Evolutionary conservation across 2,113 vertebrate genomes (phyloP).

Genomic region (Mus pahari): DNA sequence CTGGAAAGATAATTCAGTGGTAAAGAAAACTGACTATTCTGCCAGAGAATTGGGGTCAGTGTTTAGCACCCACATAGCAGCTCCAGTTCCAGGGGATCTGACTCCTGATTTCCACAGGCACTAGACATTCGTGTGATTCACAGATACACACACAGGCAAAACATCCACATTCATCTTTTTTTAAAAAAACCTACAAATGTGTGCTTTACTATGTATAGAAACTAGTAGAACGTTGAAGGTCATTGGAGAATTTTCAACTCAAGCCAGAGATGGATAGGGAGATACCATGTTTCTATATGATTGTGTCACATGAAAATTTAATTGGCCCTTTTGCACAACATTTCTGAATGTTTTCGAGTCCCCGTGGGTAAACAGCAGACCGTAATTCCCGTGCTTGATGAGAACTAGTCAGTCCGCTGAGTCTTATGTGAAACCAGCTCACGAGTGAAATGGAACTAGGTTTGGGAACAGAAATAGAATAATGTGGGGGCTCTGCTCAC

Average conservation of each 20-base stretch:
- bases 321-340: constrained; percentile 35
- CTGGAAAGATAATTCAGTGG: not conserved
- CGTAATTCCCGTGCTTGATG: constrained; percentile 28
- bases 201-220: constrained; percentile 5
- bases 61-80: not conserved
- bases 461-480: constrained; percentile 68
- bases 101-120: not conserved
- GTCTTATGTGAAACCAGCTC: constrained; percentile 58
- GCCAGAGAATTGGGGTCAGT: not conserved
- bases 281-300: not conserved
- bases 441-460: constrained; percentile 60
- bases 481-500: constrained; percentile 52
- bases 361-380: constrained; percentile 50
- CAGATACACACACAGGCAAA: not conserved
- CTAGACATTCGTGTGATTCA: not conserved
- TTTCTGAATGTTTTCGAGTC: constrained; percentile 61
- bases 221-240: not conserved
- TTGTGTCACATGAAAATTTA: constrained; percentile 1
- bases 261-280: not conserved
- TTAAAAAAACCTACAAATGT: constrained; percentile 17
- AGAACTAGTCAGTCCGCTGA: constrained; percentile 58
- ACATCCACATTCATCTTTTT: not conserved
- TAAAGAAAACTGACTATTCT: not conserved
- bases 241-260: constrained; percentile 25
- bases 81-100: not conserved